A percentile compares a stretch with the other conserved stretches of the same genome.
Evolutionary conservation across 2,113 vertebrate genomes (phyloP).

Genomic region (Phyllopteryx taeniolatus): DNA sequence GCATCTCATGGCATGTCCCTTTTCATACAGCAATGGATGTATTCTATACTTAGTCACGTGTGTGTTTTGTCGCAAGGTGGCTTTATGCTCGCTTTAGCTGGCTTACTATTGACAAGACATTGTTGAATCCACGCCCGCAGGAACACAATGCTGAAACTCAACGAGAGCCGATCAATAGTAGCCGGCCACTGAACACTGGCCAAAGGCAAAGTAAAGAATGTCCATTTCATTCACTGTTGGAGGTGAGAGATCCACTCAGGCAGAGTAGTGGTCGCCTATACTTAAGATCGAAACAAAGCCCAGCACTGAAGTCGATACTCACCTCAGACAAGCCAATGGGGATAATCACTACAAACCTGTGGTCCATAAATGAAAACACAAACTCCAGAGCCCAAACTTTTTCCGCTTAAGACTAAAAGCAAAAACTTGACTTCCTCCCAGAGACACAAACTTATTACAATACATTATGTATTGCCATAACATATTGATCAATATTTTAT

Average conservation of each 20-base stretch:
- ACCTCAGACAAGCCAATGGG: conserved; percentile 26
- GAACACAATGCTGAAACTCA: conserved; percentile 35
- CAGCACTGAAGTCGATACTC: conserved; percentile 50
- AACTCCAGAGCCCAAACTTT: neutral
- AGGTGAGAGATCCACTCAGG: conserved; percentile 50
- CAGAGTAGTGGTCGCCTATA: conserved; percentile 33
- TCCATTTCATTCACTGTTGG: conserved; percentile 50
- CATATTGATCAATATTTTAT: too few relatives aligned
- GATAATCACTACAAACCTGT: conserved; percentile 27
- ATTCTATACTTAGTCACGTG: conserved; percentile 32
- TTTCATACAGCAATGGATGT: conserved; percentile 48
- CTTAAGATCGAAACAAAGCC: conserved; percentile 50
- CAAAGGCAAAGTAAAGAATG: conserved; percentile 27
- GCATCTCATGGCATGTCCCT: conserved; percentile 29
- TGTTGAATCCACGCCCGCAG: conserved; percentile 39
- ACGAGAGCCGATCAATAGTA: conserved; percentile 26
- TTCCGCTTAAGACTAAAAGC: neutral
- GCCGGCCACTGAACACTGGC: conserved; percentile 16
- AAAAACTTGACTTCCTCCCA: neutral
- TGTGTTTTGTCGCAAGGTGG: conserved; percentile 34
- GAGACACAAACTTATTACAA: neutral
- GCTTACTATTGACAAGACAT: conserved; percentile 50
- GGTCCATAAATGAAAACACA: conserved; percentile 17
- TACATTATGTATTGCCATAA: neutral
- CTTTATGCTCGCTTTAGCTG: conserved; percentile 25